These are phyloP conservation scores for Lepus timidus DNA, from an alignment of 2,113 vertebrate species.

Conservation along the genomic window DNA sequence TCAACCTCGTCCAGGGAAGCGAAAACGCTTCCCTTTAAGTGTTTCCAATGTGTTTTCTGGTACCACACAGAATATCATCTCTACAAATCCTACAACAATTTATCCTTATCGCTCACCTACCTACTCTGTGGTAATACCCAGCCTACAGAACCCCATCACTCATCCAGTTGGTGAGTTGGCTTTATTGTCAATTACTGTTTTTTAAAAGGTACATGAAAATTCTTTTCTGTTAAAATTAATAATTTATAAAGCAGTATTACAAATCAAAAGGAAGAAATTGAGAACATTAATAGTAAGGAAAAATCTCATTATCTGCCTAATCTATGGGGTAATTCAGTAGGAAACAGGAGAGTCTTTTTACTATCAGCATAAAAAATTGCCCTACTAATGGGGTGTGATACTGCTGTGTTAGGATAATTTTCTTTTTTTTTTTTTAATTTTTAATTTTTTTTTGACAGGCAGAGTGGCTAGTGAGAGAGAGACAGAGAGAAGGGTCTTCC, in stretches of 20 bases:
- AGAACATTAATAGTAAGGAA: conserved; percentile 43
- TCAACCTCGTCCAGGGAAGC: conserved; percentile 89
- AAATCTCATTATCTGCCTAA: background rate
- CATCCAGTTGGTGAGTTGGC: conserved; percentile 88
- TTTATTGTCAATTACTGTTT: conserved; percentile 70
- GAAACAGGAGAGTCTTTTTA: conserved; percentile 36
- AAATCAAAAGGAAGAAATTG: conserved; percentile 2
- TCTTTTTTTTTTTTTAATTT: background rate
- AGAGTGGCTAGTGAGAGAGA: too few relatives aligned
- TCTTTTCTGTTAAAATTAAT: conserved; percentile 46
- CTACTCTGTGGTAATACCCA: conserved; percentile 86
- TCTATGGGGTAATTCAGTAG: conserved; percentile 36
- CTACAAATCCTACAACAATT: conserved; percentile 83
- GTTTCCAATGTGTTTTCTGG: conserved; percentile 81
- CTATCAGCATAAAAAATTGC: conserved; percentile 12
- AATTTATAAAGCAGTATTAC: conserved; percentile 42
- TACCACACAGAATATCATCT: conserved; percentile 83
- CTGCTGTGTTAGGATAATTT: background rate
- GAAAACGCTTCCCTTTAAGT: conserved; percentile 84
- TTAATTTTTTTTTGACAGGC: too few relatives aligned
- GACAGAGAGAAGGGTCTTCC: too few relatives aligned
- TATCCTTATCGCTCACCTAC: conserved; percentile 83
- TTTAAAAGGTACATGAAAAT: conserved; percentile 53
- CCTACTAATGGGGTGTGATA: conserved; percentile 23
- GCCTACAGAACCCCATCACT: conserved; percentile 82